Evolutionary conservation across 1,140 invertebrate species (phyloP).

Genomic region (Drosophila ogumai): DNA sequence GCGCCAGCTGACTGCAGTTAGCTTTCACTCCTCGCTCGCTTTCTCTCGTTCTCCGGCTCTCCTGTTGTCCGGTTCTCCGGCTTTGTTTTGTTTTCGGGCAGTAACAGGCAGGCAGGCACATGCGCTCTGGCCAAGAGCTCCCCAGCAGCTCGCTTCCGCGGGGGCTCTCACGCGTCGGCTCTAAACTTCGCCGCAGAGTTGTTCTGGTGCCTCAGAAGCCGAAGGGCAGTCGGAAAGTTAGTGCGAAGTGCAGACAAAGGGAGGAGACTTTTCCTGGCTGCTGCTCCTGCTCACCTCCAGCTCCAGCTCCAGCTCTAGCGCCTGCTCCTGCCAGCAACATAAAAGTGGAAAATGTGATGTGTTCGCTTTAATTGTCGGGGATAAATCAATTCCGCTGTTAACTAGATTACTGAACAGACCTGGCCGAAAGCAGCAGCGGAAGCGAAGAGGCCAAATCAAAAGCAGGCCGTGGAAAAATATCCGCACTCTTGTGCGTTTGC

Average conservation of each 20-base stretch:
- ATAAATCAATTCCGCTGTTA: conserved; percentile 41
- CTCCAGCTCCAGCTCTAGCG: conserved; percentile 4
- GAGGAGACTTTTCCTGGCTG: conserved; percentile 32
- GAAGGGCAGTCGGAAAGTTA: conserved; percentile 66
- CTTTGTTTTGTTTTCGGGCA: conserved; percentile 72
- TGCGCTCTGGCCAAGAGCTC: conserved; percentile 44
- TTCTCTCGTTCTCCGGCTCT: conserved; percentile 17
- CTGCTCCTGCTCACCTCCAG: conserved; percentile 21
- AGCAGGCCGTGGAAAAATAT: conserved; percentile 57
- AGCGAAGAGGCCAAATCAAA: conserved; percentile 33
- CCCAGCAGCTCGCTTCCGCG: conserved; percentile 10
- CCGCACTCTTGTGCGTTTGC: conserved; percentile 31
- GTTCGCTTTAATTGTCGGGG: conserved; percentile 30
- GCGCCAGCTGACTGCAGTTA: conserved; percentile 58
- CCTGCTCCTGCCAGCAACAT: conserved; percentile 25
- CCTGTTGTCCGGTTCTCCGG: conserved; percentile 8
- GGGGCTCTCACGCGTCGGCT: conserved; percentile 19
- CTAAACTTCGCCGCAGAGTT: conserved; percentile 77
- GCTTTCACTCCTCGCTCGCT: conserved; percentile 47
- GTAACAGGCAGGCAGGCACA: conserved; percentile 61
- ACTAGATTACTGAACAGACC: conserved; percentile 34
- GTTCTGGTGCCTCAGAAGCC: conserved; percentile 67
- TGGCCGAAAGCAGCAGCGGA: conserved; percentile 4
- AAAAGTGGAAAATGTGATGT: conserved; percentile 42
- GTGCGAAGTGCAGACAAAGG: conserved; percentile 40